Conservation (phyloP, 2,113 vertebrate species). For the Lagopus leucura region DNA sequence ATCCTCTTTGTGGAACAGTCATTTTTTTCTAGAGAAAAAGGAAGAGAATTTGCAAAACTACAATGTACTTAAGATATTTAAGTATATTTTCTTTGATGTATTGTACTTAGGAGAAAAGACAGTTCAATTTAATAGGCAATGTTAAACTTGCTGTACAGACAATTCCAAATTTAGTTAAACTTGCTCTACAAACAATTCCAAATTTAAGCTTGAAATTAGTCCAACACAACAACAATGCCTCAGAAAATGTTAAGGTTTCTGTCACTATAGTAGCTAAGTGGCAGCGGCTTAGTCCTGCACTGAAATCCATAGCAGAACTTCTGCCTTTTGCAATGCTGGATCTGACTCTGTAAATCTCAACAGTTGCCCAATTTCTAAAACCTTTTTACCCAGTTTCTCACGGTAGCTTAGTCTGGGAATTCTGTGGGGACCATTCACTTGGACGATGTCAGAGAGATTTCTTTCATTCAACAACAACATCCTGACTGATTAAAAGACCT, state of each 20-base stretch:
- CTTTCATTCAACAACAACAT: slow-evolving; percentile 50
- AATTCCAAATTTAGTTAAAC: background rate
- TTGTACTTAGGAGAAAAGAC: background rate
- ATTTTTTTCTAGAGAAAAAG: background rate
- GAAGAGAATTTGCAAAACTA: background rate
- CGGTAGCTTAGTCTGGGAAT: background rate
- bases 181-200: background rate
- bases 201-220: slow-evolving; percentile 18
- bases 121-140: background rate
- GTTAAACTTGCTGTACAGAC: background rate
- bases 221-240: background rate
- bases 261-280: slow-evolving; percentile 31
- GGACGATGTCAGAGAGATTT: slow-evolving; percentile 16
- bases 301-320: background rate
- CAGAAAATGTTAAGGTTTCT: slow-evolving; percentile 30
- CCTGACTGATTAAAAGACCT: slow-evolving; percentile 29
- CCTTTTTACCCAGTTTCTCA: slow-evolving; percentile 40
- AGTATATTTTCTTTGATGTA: background rate
- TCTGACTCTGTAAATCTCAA: slow-evolving; percentile 17
- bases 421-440: slow-evolving; percentile 28
- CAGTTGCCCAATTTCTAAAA: slow-evolving; percentile 13
- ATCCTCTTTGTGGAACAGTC: background rate
- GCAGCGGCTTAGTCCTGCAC: slow-evolving; percentile 6
- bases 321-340: background rate
- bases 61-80: background rate